Evolutionary conservation across 2,113 vertebrate species (phyloP).

Genomic region (Rhinolophus sinicus): DNA sequence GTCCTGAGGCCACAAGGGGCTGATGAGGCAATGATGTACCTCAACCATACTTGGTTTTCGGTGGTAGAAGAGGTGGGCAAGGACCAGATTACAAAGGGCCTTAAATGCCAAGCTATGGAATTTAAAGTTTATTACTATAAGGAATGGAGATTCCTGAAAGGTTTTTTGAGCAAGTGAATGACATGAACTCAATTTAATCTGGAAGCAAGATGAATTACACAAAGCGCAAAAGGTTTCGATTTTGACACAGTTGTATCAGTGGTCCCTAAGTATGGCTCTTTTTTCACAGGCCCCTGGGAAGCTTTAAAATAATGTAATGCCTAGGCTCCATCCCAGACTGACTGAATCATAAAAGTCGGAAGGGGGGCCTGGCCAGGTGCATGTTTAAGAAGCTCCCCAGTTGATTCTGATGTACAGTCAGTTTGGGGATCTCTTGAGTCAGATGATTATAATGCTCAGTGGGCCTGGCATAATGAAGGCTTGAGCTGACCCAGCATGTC

Average conservation of each 20-base stretch:
- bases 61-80: background rate
- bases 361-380: background rate
- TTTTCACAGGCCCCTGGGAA: background rate
- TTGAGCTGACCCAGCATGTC: accelerated
- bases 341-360: background rate
- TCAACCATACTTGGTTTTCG: background rate
- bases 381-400: background rate
- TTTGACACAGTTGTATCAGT: background rate
- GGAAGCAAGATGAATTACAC: background rate
- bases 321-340: background rate
- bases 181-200: background rate
- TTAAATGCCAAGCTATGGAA: background rate
- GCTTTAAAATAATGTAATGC: background rate
- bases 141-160: background rate
- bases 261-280: background rate
- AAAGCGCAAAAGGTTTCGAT: background rate
- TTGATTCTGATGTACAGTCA: background rate
- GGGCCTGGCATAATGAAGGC: background rate
- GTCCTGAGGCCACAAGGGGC: background rate
- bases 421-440: background rate
- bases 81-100: background rate
- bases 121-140: background rate
- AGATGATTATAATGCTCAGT: background rate
- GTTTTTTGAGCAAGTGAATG: background rate
- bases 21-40: background rate